Percentiles rank a stretch among this genome's conserved stretches.
phyloP scores from a whole-genome alignment of 2,888 invertebrate species.

The Macaria liturata region DNA sequence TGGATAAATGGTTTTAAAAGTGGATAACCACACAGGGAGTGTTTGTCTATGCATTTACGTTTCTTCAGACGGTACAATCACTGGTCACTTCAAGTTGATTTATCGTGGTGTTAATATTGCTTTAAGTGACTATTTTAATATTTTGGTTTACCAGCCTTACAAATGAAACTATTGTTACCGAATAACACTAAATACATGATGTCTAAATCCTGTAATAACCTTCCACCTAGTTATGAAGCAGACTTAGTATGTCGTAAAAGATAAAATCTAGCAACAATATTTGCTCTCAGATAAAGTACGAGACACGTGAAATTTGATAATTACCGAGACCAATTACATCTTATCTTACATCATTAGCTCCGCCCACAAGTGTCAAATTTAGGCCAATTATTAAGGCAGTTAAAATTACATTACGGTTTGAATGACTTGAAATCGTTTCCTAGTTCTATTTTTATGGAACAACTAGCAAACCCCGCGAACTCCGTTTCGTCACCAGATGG shows the following conservation, averaged over 20 bases:
- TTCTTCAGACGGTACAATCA: conserved; percentile 12
- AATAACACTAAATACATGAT: too few species aligned
- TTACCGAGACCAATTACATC: conserved; percentile 68
- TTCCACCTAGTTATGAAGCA: conserved; percentile 58
- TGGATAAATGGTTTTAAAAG: conserved; percentile 42
- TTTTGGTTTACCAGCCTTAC: too few species aligned
- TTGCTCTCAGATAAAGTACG: conserved; percentile 70
- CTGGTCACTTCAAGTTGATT: too few species aligned
- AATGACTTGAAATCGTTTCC: conserved; percentile 10
- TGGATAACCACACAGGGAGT: conserved; percentile 39
- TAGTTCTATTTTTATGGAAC: background rate
- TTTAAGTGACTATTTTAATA: too few species aligned
- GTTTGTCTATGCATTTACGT: conserved; percentile 49
- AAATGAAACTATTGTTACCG: too few species aligned
- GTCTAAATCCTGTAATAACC: too few species aligned
- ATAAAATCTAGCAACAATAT: conserved; percentile 69
- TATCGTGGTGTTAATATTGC: too few species aligned
- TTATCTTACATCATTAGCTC: conserved; percentile 69
- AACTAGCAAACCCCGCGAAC: too few species aligned
- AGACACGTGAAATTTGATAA: conserved; percentile 76
- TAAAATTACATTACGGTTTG: conserved; percentile 24
- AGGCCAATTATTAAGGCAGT: conserved; percentile 31
- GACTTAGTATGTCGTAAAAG: conserved; percentile 52
- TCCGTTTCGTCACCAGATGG: too few species aligned
- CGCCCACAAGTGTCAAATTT: conserved; percentile 49